A percentile compares a stretch with the other conserved stretches of the same genome.
phyloP scores from a whole-genome alignment of 1,140 invertebrate genomes.

The Lordiphosa stackelbergi region DNA sequence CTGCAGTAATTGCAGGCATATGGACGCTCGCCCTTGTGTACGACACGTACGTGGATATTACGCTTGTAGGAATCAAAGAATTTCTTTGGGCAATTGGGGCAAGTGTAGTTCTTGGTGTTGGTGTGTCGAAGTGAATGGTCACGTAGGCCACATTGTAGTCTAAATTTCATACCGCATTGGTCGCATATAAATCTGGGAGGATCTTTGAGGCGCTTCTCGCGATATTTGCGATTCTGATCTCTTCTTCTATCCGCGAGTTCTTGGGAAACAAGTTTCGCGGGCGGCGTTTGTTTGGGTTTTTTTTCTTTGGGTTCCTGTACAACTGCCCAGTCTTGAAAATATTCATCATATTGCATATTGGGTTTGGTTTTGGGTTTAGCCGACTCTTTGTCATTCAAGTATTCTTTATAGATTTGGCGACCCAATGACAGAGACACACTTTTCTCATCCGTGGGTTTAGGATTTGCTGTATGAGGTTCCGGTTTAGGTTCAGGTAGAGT shows the following conservation, averaged over 20 bases:
- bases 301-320: too few relatives aligned
- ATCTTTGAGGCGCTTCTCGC: constrained; percentile 31
- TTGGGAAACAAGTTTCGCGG: constrained; percentile 21
- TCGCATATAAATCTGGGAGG: constrained; percentile 50
- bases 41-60: constrained; percentile 50
- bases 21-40: constrained; percentile 40
- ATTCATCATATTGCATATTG: too few relatives aligned
- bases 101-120: constrained; percentile 44
- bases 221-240: constrained; percentile 32
- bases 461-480: too few relatives aligned
- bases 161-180: constrained; percentile 51
- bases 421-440: too few relatives aligned
- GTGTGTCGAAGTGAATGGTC: constrained; percentile 48
- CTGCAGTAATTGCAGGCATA: constrained; percentile 36
- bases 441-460: too few relatives aligned
- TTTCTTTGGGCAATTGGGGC: constrained; percentile 41
- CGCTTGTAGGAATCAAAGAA: constrained; percentile 59
- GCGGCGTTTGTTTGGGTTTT: too few relatives aligned
- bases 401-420: too few relatives aligned
- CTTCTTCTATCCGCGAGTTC: constrained; percentile 11
- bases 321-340: too few relatives aligned
- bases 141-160: constrained; percentile 43
- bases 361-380: too few relatives aligned
- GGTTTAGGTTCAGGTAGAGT: too few relatives aligned
- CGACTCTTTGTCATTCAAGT: too few relatives aligned